These are phyloP conservation scores for Platichthys flesus DNA, from an alignment of 2,113 vertebrate genomes.

Conservation along the genomic window DNA sequence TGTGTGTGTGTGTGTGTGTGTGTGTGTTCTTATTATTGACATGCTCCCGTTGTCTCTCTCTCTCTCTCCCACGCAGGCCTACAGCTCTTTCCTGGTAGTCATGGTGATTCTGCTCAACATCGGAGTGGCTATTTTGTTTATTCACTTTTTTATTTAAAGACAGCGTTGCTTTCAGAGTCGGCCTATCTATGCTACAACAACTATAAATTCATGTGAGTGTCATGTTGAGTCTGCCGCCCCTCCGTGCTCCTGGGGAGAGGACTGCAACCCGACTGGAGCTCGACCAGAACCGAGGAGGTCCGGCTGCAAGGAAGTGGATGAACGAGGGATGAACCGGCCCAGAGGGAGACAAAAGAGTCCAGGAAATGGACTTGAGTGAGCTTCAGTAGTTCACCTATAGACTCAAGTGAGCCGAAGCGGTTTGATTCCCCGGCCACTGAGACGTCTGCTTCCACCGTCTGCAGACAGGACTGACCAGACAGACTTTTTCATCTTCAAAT, in stretches of 20 bases:
- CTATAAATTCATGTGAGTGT: constrained; percentile 69
- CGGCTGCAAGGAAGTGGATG: constrained; percentile 27
- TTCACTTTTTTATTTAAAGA: constrained; percentile 99
- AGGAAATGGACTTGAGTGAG: constrained; percentile 13
- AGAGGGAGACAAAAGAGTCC: constrained; percentile 11
- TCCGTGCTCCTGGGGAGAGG: constrained; percentile 15
- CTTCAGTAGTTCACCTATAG: constrained; percentile 17
- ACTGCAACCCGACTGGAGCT: constrained; percentile 10
- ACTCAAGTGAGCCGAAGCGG: constrained; percentile 43
- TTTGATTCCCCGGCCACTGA: constrained; percentile 44
- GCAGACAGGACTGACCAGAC: constrained; percentile 65
- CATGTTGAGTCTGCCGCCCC: constrained; percentile 43
- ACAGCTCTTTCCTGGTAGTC: constrained; percentile 95
- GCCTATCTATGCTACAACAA: constrained; percentile 71
- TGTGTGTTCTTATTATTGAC: constrained; percentile 59
- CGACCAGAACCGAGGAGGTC: constrained; percentile 25
- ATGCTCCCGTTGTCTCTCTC: constrained; percentile 53
- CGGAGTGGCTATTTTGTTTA: constrained; percentile 99
- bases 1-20: constrained; percentile 19
- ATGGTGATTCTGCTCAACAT: constrained; percentile 99
- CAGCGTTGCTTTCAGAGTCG: constrained; percentile 71
- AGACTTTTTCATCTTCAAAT: constrained; percentile 70
- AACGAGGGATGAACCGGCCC: constrained; percentile 23
- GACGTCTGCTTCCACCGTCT: constrained; percentile 62
- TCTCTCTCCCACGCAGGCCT: constrained; percentile 88